Conservation (phyloP, 2,797 vertebrate genomes). For the Pitangus sulphuratus region DNA sequence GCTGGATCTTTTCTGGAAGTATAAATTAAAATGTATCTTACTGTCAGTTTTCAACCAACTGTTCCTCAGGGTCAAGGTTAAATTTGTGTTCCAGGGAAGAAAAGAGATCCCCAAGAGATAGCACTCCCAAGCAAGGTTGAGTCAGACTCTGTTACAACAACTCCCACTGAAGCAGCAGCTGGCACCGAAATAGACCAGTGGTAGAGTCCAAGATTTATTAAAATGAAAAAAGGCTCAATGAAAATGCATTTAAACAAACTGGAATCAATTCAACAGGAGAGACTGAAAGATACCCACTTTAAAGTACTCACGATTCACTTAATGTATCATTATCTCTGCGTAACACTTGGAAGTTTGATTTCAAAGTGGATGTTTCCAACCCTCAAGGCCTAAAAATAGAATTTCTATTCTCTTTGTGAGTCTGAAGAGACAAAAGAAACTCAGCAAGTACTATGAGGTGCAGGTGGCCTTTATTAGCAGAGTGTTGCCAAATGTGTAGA, state of each 20-base stretch:
- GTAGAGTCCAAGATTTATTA: background rate
- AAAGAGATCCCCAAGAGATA: background rate
- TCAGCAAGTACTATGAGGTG: background rate
- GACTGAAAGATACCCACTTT: background rate
- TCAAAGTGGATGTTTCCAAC: background rate
- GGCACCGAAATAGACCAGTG: background rate
- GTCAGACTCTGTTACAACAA: background rate
- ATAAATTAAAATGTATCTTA: background rate
- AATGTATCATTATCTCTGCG: background rate
- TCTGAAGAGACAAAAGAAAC: constrained; percentile 9
- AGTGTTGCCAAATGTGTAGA: background rate
- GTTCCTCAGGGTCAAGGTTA: background rate
- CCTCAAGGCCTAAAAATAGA: constrained; percentile 1
- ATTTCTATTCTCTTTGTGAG: background rate
- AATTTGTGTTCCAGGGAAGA: background rate
- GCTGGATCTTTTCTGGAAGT: background rate
- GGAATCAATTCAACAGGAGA: background rate
- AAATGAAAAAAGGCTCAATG: background rate
- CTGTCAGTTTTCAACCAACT: background rate
- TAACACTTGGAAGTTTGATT: constrained; percentile 28
- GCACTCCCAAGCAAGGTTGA: background rate
- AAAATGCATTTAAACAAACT: background rate
- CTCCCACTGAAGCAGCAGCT: background rate
- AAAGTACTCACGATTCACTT: background rate
- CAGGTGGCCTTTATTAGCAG: background rate